Conservation (phyloP, 2,888 invertebrate species). For the Thysanoteuthis rhombus region DNA sequence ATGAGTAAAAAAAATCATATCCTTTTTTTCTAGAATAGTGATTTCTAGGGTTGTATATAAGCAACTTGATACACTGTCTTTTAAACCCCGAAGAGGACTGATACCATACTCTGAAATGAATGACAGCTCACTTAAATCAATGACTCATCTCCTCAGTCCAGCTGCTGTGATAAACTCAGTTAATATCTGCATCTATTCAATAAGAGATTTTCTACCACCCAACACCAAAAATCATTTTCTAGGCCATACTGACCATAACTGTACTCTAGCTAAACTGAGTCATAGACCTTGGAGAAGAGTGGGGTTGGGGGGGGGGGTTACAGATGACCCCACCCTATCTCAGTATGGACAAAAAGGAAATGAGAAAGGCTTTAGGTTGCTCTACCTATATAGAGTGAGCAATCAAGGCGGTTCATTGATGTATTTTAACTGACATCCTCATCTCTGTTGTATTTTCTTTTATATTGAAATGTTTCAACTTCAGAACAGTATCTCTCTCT, state of each 20-base stretch:
- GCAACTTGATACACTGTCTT: background rate
- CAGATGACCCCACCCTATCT: background rate
- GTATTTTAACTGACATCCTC: background rate
- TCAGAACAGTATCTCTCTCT: background rate
- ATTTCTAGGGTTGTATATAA: too few species aligned
- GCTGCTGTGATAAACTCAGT: background rate
- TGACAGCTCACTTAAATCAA: background rate
- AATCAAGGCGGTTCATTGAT: background rate
- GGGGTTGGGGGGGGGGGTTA: too few species aligned
- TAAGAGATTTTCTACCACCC: background rate
- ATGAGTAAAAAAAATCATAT: too few species aligned
- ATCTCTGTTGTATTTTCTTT: background rate
- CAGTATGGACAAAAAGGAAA: background rate
- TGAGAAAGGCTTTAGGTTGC: background rate
- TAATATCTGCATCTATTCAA: background rate
- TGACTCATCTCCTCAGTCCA: background rate
- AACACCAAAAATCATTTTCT: slow-evolving; percentile 12
- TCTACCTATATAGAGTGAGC: background rate
- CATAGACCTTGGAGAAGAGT: background rate
- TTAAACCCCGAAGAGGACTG: background rate
- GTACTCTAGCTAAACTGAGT: background rate
- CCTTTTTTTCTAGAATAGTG: too few species aligned
- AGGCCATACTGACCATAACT: background rate
- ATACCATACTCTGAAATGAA: background rate
- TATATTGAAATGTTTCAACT: background rate